These are phyloP conservation scores for Rhysida immarginata DNA, from an alignment of 1,140 invertebrate species.

Conservation along the genomic window DNA sequence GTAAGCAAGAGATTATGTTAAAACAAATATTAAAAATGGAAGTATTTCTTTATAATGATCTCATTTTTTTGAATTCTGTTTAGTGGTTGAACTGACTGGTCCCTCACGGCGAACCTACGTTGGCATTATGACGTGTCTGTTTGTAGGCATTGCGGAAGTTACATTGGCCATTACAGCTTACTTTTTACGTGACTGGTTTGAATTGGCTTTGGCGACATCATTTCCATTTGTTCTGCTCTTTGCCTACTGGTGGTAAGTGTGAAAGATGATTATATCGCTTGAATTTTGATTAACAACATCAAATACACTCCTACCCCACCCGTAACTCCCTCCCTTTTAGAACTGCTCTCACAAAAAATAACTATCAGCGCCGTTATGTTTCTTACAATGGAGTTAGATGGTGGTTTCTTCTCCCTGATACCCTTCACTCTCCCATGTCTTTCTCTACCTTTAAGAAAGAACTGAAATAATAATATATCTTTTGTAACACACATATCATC, in stretches of 20 bases:
- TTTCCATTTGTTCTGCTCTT: conserved; percentile 32
- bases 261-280: no score
- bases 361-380: no score
- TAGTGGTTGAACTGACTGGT: conserved; percentile 76
- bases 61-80: not conserved
- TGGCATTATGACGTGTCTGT: conserved; percentile 51
- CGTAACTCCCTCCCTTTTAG: no score
- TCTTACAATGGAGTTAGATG: no score
- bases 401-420: no score
- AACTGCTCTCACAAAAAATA: no score
- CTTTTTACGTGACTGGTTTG: conserved; percentile 62
- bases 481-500: no score
- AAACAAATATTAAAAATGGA: not conserved
- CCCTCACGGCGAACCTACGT: conserved; percentile 79
- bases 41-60: not conserved
- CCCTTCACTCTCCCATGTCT: no score
- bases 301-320: no score
- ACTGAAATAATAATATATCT: no score
- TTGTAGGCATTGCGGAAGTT: not conserved
- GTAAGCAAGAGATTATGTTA: conserved; percentile 37
- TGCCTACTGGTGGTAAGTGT: conserved; percentile 32
- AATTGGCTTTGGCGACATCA: conserved; percentile 24
- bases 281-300: no score
- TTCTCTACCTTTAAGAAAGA: no score
- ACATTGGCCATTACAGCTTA: conserved; percentile 52